phyloP scores from a whole-genome alignment of 2,888 invertebrate genomes.

The Andricus curvator region DNA sequence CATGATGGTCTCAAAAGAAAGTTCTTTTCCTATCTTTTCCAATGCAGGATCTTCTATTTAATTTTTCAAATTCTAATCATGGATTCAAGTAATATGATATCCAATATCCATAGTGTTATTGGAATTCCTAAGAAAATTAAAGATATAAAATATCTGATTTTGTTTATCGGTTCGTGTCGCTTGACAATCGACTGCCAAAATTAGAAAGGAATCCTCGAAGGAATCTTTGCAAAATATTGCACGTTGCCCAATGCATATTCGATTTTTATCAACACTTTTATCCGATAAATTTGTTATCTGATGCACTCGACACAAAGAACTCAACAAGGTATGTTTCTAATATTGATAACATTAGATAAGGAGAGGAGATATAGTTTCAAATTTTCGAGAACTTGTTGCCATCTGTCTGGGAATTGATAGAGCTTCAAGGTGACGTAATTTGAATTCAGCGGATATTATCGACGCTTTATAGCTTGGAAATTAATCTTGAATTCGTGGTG shows the following conservation, averaged over 20 bases:
- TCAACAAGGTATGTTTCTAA: constrained; percentile 10
- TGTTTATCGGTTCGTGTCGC: background rate
- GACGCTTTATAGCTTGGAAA: background rate
- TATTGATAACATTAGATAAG: constrained; percentile 11
- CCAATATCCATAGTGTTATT: background rate
- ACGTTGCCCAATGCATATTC: constrained; percentile 34
- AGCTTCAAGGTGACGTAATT: constrained; percentile 2
- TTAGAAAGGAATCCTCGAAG: constrained; percentile 5
- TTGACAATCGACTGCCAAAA: constrained; percentile 4
- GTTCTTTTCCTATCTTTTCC: background rate
- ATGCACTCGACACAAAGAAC: constrained; percentile 35
- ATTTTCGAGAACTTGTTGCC: constrained; percentile 10
- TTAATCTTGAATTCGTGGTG: constrained; percentile 16
- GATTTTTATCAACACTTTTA: constrained; percentile 31
- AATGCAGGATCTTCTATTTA: constrained; percentile 7
- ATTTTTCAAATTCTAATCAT: background rate
- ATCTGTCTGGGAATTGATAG: background rate
- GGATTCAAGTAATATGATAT: background rate
- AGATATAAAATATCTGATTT: constrained; percentile 32
- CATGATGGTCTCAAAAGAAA: constrained; percentile 10
- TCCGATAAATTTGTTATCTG: constrained; percentile 25
- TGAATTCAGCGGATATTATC: constrained; percentile 5
- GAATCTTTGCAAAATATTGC: constrained; percentile 29
- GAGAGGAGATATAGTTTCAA: constrained; percentile 16
- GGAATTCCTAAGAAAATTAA: background rate